Evolutionary conservation across 2,113 vertebrate genomes (phyloP).

Genomic region (Edolisoma coerulescens): DNA sequence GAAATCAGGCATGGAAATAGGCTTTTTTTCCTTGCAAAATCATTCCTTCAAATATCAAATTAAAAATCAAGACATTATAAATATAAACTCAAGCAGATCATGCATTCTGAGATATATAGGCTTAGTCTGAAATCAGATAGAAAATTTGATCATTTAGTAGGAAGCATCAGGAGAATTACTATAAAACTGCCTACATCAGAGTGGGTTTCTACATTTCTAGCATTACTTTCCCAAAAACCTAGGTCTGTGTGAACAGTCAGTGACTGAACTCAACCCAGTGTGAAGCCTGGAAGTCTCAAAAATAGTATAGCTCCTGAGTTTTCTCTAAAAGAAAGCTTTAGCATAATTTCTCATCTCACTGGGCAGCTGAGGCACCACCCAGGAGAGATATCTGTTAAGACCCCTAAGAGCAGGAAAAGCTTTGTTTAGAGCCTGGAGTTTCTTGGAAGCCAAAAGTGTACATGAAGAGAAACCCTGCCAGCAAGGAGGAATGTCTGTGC

Average conservation of each 20-base stretch:
- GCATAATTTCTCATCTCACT: neutral
- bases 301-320: neutral
- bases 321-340: neutral
- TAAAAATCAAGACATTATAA: neutral
- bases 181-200: neutral
- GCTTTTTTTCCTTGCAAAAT: neutral
- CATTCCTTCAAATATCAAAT: neutral
- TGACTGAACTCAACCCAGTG: neutral
- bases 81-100: neutral
- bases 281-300: neutral
- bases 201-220: neutral
- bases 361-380: neutral
- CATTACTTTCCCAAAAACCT: neutral
- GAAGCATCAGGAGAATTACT: neutral
- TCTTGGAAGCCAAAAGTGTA: neutral
- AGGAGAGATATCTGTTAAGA: neutral
- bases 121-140: neutral
- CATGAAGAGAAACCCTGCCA: neutral
- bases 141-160: neutral
- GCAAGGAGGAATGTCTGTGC: neutral
- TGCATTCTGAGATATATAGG: neutral
- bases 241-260: neutral
- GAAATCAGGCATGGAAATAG: neutral
- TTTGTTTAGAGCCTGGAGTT: neutral
- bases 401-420: neutral